Conservation (phyloP, 2,888 invertebrate genomes). For the Anoplius nigerrimus region DNA sequence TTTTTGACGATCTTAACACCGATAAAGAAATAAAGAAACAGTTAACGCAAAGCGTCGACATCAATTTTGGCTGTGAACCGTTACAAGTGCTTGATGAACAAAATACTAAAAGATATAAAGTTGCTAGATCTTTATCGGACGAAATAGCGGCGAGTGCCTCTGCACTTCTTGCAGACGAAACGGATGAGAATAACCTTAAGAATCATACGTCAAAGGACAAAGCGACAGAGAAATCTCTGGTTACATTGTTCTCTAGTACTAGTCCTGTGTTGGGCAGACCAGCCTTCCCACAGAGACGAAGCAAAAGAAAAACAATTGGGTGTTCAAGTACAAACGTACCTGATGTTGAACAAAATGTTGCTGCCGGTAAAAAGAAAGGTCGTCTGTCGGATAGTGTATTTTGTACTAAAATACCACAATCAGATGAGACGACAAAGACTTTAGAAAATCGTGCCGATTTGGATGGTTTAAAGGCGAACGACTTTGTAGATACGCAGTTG, state of each 20-base stretch:
- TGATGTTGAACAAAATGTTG: background rate
- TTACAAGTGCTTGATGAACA: background rate
- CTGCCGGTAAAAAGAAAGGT: background rate
- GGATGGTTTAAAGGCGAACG: constrained; percentile 1
- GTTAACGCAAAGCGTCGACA: background rate
- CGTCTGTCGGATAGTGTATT: background rate
- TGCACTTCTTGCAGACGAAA: constrained; percentile 71
- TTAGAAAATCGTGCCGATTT: background rate
- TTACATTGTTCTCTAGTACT: background rate
- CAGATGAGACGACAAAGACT: background rate
- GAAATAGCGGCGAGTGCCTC: constrained; percentile 70
- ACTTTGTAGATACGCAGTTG: constrained; percentile 36
- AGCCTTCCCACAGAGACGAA: constrained; percentile 38
- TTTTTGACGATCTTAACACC: constrained; percentile 38
- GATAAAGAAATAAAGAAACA: background rate
- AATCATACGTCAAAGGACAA: constrained; percentile 38
- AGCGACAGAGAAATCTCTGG: constrained; percentile 28
- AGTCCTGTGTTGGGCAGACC: constrained; percentile 58
- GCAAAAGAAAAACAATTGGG: constrained; percentile 45
- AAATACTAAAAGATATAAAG: background rate
- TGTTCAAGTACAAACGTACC: constrained; percentile 49
- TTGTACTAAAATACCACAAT: background rate
- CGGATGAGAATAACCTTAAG: constrained; percentile 22
- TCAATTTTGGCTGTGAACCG: background rate
- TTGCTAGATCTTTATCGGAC: constrained; percentile 42